Percentiles rank a stretch among this genome's conserved stretches.
phyloP scores from a whole-genome alignment of 2,888 invertebrate genomes.

The Ernsta delagoae region DNA sequence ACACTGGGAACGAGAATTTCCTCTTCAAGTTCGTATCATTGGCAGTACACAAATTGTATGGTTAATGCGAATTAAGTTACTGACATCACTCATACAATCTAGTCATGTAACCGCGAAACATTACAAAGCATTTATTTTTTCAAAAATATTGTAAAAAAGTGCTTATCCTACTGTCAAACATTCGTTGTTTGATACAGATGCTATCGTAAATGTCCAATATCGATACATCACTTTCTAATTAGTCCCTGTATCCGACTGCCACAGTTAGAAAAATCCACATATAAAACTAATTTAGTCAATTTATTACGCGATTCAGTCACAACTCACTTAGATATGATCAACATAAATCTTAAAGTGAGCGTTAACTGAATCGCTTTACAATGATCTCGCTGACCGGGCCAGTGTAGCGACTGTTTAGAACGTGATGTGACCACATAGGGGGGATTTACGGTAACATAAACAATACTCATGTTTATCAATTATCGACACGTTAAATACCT shows the following conservation, averaged over 20 bases:
- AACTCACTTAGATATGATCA: conserved; percentile 9
- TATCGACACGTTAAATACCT: conserved; percentile 38
- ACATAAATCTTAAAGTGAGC: not conserved
- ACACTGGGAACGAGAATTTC: conserved; percentile 35
- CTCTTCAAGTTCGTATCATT: conserved; percentile 19
- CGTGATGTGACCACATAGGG: conserved; percentile 3
- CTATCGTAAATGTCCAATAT: conserved; percentile 27
- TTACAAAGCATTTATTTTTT: conserved; percentile 38
- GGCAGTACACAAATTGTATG: conserved; percentile 37
- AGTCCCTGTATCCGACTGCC: not conserved
- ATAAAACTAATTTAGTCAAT: conserved; percentile 17
- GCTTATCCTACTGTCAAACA: conserved; percentile 38
- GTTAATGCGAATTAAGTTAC: conserved; percentile 33
- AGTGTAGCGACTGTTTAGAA: not conserved
- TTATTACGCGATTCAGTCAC: not conserved
- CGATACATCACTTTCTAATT: not conserved
- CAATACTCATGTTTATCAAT: conserved; percentile 36
- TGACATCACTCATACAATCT: conserved; percentile 35
- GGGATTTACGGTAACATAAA: conserved; percentile 31
- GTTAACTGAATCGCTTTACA: conserved; percentile 11
- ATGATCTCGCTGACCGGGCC: not conserved
- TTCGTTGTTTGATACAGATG: conserved; percentile 38
- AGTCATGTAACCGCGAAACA: conserved; percentile 35
- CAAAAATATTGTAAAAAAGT: conserved; percentile 39
- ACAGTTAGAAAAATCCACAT: conserved; percentile 12